Conservation (phyloP, 2,113 vertebrate genomes). For the Scomber colias region DNA sequence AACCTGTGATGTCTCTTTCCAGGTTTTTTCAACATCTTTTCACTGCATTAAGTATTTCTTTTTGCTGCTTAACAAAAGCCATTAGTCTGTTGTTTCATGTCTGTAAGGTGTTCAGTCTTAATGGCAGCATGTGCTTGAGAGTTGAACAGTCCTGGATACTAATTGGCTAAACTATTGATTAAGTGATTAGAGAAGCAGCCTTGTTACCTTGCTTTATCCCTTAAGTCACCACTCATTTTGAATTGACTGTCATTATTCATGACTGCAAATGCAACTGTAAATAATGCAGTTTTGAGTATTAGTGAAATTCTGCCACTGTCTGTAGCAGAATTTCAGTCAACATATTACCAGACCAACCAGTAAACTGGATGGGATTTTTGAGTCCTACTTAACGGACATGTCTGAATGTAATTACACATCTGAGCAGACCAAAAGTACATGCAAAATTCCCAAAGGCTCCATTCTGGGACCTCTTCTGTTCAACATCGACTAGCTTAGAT, state of each 20-base stretch:
- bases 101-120: background rate
- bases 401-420: no score
- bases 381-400: no score
- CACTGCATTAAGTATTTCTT: background rate
- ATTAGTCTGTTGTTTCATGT: background rate
- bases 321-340: no score
- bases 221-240: background rate
- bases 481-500: no score
- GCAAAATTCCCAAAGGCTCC: no score
- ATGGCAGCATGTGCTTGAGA: background rate
- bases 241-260: conserved; percentile 11
- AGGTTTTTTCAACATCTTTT: background rate
- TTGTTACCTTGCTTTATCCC: background rate
- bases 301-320: no score
- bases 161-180: conserved; percentile 56
- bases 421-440: no score
- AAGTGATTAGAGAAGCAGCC: conserved; percentile 6
- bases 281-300: background rate
- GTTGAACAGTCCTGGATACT: background rate
- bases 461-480: no score
- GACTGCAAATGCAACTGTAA: background rate
- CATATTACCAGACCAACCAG: no score
- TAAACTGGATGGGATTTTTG: no score
- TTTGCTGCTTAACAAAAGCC: background rate
- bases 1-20: conserved; percentile 20